Evolutionary conservation across 2,888 invertebrate genomes (phyloP), one percentile per base, ranked within the genome.

Genomic region (Argyra leucocephala): DNA sequence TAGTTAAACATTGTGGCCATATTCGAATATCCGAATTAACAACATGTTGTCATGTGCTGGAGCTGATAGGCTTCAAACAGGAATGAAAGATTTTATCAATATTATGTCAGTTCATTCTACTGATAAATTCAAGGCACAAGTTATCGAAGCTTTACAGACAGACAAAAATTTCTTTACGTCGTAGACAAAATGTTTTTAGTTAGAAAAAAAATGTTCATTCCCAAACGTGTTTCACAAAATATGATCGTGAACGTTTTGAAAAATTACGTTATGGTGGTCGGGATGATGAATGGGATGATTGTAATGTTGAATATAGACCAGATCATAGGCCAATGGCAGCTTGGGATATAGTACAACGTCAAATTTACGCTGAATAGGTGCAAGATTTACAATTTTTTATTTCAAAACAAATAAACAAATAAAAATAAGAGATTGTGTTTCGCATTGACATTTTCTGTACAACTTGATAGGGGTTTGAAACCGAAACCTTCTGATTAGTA

Each of bases 11-110:
- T 82, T 97, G 97, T 77, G 99, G 99, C 86, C 99, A 99, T 82
- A 93, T 99, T 76, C 88, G 99, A 75, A 97, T 99, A 93, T 96
- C 79, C 89, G 99, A 74, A 99, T 99, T 84, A 99, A 99, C 82
- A 99, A 99, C 85, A 99, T 99, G 99, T 98, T 99, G 84, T 98
- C 98, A 73, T 99, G 99, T 82, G 99, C 99, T 84, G 99, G 99
- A 85, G 99, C 99, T 86, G 99, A 99, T 92, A 95, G 97, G 96
- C 93, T 98, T 80, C 97, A 98, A 85, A 98, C 98, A 76, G 98
- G 98, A 84, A 99, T 99, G 98, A 86, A 98, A 82, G 99, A 99
- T 79, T 99, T 99, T 65, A 99, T 95, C 79, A 99, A 99, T 66
- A 97, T 99, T 80, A 95, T 99, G 94, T 97, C 96, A 64, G 96